Percentiles rank a stretch among this genome's conserved stretches.
Conservation (phyloP, 2,888 invertebrate genomes). For the Cryptocheilus praepositus region DNA sequence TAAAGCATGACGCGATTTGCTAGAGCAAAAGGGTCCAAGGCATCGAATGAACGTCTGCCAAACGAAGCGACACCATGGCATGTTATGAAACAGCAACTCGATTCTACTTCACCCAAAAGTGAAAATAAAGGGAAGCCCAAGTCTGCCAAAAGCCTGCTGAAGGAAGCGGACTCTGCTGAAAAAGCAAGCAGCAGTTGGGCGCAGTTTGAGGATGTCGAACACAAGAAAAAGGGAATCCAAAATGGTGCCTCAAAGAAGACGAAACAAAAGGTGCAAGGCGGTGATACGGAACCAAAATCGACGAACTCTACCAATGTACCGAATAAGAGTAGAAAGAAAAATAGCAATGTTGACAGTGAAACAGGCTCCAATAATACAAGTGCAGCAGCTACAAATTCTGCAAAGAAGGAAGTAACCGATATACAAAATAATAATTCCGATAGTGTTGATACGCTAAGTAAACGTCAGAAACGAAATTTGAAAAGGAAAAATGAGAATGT, state of each 20-base stretch:
- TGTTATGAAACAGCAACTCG: conserved; percentile 81
- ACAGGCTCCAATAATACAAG: neutral
- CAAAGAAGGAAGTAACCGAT: conserved; percentile 12
- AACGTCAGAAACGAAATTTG: conserved; percentile 63
- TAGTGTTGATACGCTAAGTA: conserved; percentile 47
- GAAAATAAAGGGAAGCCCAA: conserved; percentile 45
- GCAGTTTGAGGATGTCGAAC: conserved; percentile 60
- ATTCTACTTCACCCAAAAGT: conserved; percentile 56
- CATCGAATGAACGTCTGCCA: conserved; percentile 82
- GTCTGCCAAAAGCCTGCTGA: conserved; percentile 62
- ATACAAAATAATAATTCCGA: neutral
- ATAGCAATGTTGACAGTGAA: neutral
- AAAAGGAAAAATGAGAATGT: conserved; percentile 21
- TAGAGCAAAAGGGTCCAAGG: conserved; percentile 84
- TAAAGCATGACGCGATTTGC: conserved; percentile 84
- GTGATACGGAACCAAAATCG: too few species aligned
- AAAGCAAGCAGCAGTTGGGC: conserved; percentile 64
- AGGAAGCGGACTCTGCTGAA: conserved; percentile 66
- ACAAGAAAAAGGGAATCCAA: neutral
- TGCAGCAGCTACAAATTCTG: neutral
- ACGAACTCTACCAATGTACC: too few species aligned
- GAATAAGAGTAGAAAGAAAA: neutral
- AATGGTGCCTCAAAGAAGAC: neutral
- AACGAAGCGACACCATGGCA: conserved; percentile 85
- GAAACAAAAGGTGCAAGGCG: too few species aligned